Conservation (phyloP, 2,797 vertebrate genomes). For the Ctenopoma kingsleyae region DNA sequence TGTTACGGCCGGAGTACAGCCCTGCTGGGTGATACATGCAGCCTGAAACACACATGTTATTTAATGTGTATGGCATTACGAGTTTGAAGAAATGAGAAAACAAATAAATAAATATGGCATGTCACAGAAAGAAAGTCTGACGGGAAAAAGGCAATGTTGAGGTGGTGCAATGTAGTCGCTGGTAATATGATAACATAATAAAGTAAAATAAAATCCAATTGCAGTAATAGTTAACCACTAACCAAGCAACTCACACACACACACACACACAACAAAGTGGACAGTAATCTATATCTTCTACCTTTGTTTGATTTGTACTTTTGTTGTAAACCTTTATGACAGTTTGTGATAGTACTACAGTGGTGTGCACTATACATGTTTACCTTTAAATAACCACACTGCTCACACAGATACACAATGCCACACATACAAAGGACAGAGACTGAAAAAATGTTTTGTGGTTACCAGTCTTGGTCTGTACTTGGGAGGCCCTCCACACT, state of each 20-base stretch:
- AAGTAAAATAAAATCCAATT: conserved; percentile 13
- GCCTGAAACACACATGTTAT: conserved; percentile 79
- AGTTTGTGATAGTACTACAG: background rate
- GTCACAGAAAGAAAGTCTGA: background rate
- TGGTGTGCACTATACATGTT: background rate
- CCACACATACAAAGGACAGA: conserved; percentile 7
- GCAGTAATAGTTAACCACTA: conserved; percentile 6
- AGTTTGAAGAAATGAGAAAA: background rate
- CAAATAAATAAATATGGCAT: background rate
- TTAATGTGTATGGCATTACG: background rate
- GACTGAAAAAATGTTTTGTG: conserved; percentile 26
- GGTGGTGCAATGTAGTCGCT: too few relatives aligned
- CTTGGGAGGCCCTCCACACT: conserved; percentile 79
- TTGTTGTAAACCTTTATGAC: background rate
- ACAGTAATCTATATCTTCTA: background rate
- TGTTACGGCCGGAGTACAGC: conserved; percentile 91
- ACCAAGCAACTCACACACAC: background rate
- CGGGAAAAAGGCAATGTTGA: background rate
- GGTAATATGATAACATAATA: conserved; percentile 1
- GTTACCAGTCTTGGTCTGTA: conserved; percentile 83
- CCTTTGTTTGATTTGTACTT: background rate
- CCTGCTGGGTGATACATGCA: conserved; percentile 96
- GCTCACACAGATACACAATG: background rate
- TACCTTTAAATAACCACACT: conserved; percentile 6
- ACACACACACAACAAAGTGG: background rate